Conservation (phyloP, 2,888 invertebrate species). For the Panorpa germanica region DNA sequence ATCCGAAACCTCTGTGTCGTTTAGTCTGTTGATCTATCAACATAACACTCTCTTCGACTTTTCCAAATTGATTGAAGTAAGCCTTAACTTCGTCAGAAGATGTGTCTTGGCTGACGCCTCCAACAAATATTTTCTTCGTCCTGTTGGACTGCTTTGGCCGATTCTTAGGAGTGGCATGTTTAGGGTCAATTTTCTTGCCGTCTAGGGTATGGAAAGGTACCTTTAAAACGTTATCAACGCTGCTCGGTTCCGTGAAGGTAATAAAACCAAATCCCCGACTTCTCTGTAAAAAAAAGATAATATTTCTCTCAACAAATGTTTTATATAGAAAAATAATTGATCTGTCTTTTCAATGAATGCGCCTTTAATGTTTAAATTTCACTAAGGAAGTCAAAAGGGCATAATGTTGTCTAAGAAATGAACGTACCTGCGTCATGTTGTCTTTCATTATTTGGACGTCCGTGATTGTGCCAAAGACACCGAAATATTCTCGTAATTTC, state of each 20-base stretch:
- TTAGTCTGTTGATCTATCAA: conserved; percentile 89
- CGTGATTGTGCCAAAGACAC: conserved; percentile 79
- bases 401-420: conserved; percentile 7
- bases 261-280: conserved; percentile 88
- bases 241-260: conserved; percentile 78
- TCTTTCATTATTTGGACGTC: conserved; percentile 91
- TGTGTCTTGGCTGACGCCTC: conserved; percentile 82
- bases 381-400: too few species aligned
- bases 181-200: conserved; percentile 87
- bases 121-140: conserved; percentile 84
- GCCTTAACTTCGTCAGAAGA: conserved; percentile 80
- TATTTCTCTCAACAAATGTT: not conserved
- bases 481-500: conserved; percentile 81
- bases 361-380: too few species aligned
- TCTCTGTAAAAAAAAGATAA: conserved; percentile 41
- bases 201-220: conserved; percentile 81
- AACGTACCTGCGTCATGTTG: conserved; percentile 72
- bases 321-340: conserved; percentile 11
- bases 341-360: not conserved
- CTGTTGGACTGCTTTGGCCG: conserved; percentile 69
- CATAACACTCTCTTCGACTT: conserved; percentile 83
- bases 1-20: conserved; percentile 77
- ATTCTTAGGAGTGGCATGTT: conserved; percentile 83
- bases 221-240: conserved; percentile 80
- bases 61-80: conserved; percentile 78